Base-by-base conservation (phyloP, 2,797 vertebrate species). In the Enteromius paludinosus region DNA sequence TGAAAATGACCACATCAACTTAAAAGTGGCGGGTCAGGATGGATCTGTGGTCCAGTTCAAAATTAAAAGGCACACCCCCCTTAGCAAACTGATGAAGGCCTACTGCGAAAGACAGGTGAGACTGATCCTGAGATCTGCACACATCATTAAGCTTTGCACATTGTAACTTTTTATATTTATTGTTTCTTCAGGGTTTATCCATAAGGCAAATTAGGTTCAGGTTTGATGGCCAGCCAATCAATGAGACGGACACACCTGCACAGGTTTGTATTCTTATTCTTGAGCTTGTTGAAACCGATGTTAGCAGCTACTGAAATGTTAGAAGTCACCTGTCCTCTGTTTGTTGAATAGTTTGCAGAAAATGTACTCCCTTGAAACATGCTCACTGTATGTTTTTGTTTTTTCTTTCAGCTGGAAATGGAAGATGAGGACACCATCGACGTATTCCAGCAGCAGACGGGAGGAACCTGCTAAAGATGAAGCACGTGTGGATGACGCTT, bases 391-490 rank as follows among this genome's bases (percentile, higher is more conserved):
- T 41, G 2, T 18, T 66, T 73, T 43, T 12, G 2, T 43, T 43
- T 12, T 43, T 12, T 43, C 41, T 43, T 11, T 12, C 91, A 98
- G 97, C 93, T 99, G 93, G 97, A 98, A 95, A 98, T 97, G 97
- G 97, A 98, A 88, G 96, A 98, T 0, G 94, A 98, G 87, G 97
- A 98, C 93, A 97, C 94, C 75, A 97, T 97, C 0, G 96, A 98
- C 7, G 96, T 97, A 90, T 98, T 97, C 94, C 97, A 98, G 86
- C 96, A 98, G 95, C 97, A 99, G 94, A 97, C 96, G 0, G 97
- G 97, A 86, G 97, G 97, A 87, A 59, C 33, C 4, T 89, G 88
- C 83, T 95, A 80, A 89, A 85, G 54, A 3, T 25, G 86, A 28
- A 35, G 45, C 23, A 33, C 30, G 33, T 45, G 65, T 49, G 56